These are phyloP conservation scores for Drosophila limbata DNA, from an alignment of 2,888 invertebrate species.

Conservation along the genomic window DNA sequence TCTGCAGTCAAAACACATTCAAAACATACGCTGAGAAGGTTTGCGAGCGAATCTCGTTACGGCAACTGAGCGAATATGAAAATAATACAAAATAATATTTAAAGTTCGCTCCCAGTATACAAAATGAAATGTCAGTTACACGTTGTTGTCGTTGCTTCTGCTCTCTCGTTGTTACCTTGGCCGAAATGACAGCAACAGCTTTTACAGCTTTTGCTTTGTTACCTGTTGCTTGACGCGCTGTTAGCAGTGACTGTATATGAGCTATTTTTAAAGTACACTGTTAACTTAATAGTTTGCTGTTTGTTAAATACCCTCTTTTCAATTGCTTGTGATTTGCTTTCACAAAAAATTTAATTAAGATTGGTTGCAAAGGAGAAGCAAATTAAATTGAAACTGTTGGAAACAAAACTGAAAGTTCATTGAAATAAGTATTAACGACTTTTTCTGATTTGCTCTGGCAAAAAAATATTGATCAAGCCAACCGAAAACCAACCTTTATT, in stretches of 20 bases:
- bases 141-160: conserved; percentile 31
- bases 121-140: conserved; percentile 46
- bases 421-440: too few relatives aligned
- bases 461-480: too few relatives aligned
- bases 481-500: too few relatives aligned
- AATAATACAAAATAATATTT: conserved; percentile 39
- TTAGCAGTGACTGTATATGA: conserved; percentile 13
- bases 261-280: conserved; percentile 30
- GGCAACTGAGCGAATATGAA: conserved; percentile 4
- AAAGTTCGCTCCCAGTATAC: conserved; percentile 50
- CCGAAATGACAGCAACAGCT: conserved; percentile 65
- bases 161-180: conserved; percentile 63
- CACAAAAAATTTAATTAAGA: too few relatives aligned
- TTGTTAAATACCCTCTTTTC: too few relatives aligned
- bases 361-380: too few relatives aligned
- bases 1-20: conserved; percentile 39
- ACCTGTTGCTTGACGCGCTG: conserved; percentile 57
- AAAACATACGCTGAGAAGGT: conserved; percentile 23
- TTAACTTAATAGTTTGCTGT: conserved; percentile 28
- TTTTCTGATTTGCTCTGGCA: too few relatives aligned
- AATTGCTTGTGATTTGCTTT: too few relatives aligned
- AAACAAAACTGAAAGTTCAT: too few relatives aligned
- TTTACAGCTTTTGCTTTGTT: conserved; percentile 34
- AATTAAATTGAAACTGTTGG: too few relatives aligned
- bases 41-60: conserved; percentile 4